A percentile compares a stretch with the other conserved stretches of the same genome.
phyloP scores from a whole-genome alignment of 2,113 vertebrate genomes.

The Podarcis muralis region DNA sequence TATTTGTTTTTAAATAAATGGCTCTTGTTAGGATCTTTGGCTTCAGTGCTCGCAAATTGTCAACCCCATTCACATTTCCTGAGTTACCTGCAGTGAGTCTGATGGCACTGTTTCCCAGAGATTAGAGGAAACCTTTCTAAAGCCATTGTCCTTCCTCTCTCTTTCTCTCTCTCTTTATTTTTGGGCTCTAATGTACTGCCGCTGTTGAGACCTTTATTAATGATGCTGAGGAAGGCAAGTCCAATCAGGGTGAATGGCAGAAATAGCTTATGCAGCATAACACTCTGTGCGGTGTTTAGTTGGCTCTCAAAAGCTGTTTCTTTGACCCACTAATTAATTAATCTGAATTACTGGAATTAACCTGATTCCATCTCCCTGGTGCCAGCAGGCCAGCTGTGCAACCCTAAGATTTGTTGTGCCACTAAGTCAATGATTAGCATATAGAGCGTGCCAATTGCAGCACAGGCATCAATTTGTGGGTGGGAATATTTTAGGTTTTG shows the following conservation, averaged over 20 bases:
- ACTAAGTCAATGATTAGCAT: background rate
- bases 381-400: background rate
- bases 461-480: background rate
- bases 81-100: no score
- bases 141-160: no score
- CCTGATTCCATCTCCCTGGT: background rate
- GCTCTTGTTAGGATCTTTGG: background rate
- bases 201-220: no score
- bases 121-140: no score
- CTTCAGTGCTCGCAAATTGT: background rate
- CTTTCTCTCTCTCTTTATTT: no score
- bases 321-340: background rate
- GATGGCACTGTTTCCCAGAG: no score
- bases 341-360: background rate
- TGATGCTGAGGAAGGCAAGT: background rate
- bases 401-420: background rate
- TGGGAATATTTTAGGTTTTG: background rate
- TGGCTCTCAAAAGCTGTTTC: background rate
- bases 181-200: no score
- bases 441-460: background rate
- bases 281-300: no score
- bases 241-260: background rate
- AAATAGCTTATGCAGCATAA: background rate
- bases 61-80: background rate
- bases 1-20: background rate